A percentile compares a stretch with the other conserved stretches of the same genome.
These are phyloP conservation scores for Darevskia nairensis DNA, from an alignment of 2,797 vertebrate genomes.

Conservation along the genomic window DNA sequence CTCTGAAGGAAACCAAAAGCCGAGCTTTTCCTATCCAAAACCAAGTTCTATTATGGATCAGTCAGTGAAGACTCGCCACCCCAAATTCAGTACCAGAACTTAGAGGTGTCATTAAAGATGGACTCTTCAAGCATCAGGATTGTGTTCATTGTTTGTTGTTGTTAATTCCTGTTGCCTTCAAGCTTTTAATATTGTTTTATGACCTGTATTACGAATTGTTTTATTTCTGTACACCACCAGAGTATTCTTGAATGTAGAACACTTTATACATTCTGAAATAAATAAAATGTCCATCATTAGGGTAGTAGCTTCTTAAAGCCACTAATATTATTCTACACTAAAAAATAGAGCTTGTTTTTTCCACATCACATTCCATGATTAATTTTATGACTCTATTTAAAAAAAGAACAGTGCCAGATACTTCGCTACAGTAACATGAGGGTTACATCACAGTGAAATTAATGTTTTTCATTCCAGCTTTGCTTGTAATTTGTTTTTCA, in stretches of 20 bases:
- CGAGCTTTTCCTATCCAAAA: background rate
- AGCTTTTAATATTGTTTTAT: too few relatives aligned
- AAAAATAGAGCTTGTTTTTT: background rate
- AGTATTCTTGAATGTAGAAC: too few relatives aligned
- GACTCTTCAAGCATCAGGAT: background rate
- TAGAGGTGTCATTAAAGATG: too few relatives aligned
- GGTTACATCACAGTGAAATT: background rate
- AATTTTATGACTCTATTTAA: background rate
- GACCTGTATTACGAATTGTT: too few relatives aligned
- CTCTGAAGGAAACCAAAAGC: background rate
- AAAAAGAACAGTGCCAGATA: background rate
- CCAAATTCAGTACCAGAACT: background rate
- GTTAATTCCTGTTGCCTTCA: background rate
- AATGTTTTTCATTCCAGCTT: slow-evolving; percentile 23
- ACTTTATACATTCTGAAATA: too few relatives aligned
- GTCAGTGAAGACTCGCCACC: background rate
- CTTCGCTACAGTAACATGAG: background rate
- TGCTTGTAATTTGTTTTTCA: background rate
- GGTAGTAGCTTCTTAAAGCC: background rate
- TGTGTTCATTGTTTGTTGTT: background rate
- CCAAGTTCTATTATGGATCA: background rate
- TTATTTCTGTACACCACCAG: too few relatives aligned
- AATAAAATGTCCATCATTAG: background rate
- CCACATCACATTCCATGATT: background rate
- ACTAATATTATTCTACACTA: background rate